Evolutionary conservation across 2,113 vertebrate species (phyloP), one percentile per base, ranked within the genome.

Genomic region (Mugil cephalus): DNA sequence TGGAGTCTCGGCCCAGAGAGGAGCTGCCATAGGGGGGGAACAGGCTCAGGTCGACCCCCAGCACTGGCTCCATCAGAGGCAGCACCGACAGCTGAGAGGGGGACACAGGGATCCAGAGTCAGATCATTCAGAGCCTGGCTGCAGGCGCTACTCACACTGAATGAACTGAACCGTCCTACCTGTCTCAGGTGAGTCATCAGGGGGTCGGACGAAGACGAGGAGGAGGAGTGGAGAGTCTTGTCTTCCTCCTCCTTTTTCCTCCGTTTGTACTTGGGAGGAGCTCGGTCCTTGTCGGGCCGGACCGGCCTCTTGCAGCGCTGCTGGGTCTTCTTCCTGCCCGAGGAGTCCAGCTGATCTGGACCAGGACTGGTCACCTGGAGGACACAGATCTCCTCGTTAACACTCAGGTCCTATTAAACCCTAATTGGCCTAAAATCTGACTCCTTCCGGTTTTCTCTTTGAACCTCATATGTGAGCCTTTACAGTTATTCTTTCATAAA

Each of bases 31-130:
- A 98, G 0, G 96, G 96, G 45, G 96, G 94, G 82, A 99, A 99
- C 82, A 96, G 95, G 76, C 96, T 94, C 92, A 98, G 95, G 82
- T 96, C 96, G 82, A 97, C 95, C 74, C 95, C 93, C 84, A 98
- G 95, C 64, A 98, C 93, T 0, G 98, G 98, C 90, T 99, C 98
- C 96, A 98, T 96, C 79, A 99, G 93, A 79, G 98, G 98, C 78
- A 98, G 94, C 83, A 97, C 94, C 47, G 97, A 95, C 83, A 98
- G 95, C 85, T 99, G 95, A 8, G 34, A 18, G 51, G 4, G 15
- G 0, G 17, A 17, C 2, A 13, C 42, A 55, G 15, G 13, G 12
- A 43, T 38, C 18, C 51, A 14, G 8, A 36, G 21, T 69, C 11
- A 42, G 7, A 4, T 61, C 34, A 9, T 8, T 2, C 5, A 30